Evolutionary conservation across 2,113 vertebrate species (phyloP), one percentile per base, ranked within the genome.

Genomic region (Austrofundulus limnaeus): DNA sequence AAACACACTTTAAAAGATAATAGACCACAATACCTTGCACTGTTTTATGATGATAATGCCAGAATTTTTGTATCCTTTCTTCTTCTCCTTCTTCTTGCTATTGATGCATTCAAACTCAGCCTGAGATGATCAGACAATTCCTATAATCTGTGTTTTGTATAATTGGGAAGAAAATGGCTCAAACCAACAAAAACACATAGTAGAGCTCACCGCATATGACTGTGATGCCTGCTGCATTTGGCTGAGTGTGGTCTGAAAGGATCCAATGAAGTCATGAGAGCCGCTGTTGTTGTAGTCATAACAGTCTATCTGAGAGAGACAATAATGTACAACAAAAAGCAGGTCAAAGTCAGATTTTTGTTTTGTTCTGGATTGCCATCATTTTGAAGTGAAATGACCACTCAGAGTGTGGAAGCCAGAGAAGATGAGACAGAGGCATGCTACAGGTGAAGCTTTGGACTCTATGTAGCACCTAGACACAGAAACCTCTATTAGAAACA

Each of bases 91-190:
- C 91, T 98, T 99, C 81, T 96, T 95, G 49, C 90, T 92, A 81
- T 99, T 97, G 77, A 97, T 90, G 77, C 96, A 99, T 45, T 98
- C 95, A 92, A 92, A 99, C 85, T 99, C 97, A 13, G 93, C 86
- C 97, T 99, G 66, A 2, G 66, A 21, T 49, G 70, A 85, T 20
- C 25, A 24, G 17, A 66, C 37, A 69, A 62, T 14, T n/a, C 11
- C 2, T 12, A 0, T 11, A 12, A 0, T 1, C 20, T 15, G 23
- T 52, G 2, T 17, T 59, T 6, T 55, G 1, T 16, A 20, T 28
- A 7, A 4, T 15, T 10, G 16, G 12, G 31, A 28, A n/a, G n/a
- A 20, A 42, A 24, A 24, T 5, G 20, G 19, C 3, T 47, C 10
- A 31, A 41, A 39, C 11, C 41, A 16, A 64, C 4, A 15, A 8